phyloP scores from a whole-genome alignment of 2,113 vertebrate genomes.

The Rhipidura dahli region DNA sequence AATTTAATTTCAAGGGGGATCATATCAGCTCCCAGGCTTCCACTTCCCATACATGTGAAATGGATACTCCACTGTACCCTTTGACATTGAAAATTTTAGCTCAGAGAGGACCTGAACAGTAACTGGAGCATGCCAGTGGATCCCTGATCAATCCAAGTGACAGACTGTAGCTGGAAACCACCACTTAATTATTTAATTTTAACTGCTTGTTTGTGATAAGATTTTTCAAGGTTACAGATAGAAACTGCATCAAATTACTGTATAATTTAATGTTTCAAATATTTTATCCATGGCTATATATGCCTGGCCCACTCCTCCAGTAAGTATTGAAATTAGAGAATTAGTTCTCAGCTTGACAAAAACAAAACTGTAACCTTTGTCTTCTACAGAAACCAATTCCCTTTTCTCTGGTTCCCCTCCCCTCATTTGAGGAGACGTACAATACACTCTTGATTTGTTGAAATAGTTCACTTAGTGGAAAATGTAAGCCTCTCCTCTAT shows the following conservation, averaged over 20 bases:
- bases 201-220: neutral
- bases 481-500: neutral
- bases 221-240: constrained; percentile 30
- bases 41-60: neutral
- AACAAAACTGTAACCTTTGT: neutral
- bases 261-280: constrained; percentile 5
- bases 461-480: neutral
- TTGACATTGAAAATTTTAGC: neutral
- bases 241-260: constrained; percentile 4
- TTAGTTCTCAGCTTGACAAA: neutral
- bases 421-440: neutral
- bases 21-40: neutral
- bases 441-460: neutral
- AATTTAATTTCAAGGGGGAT: neutral
- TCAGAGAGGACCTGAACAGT: neutral
- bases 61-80: neutral
- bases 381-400: neutral
- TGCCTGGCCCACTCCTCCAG: neutral
- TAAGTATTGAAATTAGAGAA: neutral
- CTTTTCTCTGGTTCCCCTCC: neutral
- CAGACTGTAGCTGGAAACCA: neutral
- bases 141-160: neutral
- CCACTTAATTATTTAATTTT: neutral
- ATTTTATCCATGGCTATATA: neutral
- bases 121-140: neutral